Base-by-base conservation (phyloP, 2,797 vertebrate species). In the Leptodactylus fallax region DNA sequence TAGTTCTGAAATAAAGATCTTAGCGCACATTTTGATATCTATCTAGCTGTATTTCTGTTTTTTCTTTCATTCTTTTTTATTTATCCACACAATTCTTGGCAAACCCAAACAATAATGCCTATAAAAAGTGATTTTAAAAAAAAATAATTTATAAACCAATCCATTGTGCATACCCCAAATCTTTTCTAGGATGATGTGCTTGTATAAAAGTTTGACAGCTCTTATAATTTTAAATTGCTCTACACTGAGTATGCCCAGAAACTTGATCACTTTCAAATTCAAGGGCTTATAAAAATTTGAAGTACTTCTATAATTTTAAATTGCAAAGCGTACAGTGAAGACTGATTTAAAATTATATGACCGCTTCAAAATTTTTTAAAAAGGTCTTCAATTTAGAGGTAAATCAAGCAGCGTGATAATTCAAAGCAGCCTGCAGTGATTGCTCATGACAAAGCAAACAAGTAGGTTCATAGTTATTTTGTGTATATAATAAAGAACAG, bases 211-310 rank as follows among this genome's bases (percentile, higher is more conserved):
- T 95, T 95, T 96, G 95, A 96, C 95, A 96, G 95, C 94, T 95
- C 95, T 96, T 96, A 95, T 95, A 95, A 95, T 95, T 95, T 96
- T 95, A 96, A 96, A 96, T 96, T 95, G 95, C 94, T 95, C 92
- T 93, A 93, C 93, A 95, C 94, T 95, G 95, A 95, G 93, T 95
- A 94, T 95, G 95, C 95, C 94, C 94, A 94, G 95, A 96, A 96
- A 94, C 94, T 95, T 95, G 94, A 96, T 96, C 95, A 95, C 94
- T 96, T 96, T 94, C 94, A 96, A 95, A 96, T 96, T 96, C 95
- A 96, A 96, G 95, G 93, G 95, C 95, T 96, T 96, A 96, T 96
- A 96, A 96, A 96, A 96, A 95, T 96, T 95, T 96, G 95, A 96
- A 96, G 95, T 94, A 95, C 95, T 95, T 94, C 95, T 95, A 96